A percentile compares a stretch with the other conserved stretches of the same genome.
Conservation (phyloP, 2,888 invertebrate species). For the Lepidocyrtinus sp. region DNA sequence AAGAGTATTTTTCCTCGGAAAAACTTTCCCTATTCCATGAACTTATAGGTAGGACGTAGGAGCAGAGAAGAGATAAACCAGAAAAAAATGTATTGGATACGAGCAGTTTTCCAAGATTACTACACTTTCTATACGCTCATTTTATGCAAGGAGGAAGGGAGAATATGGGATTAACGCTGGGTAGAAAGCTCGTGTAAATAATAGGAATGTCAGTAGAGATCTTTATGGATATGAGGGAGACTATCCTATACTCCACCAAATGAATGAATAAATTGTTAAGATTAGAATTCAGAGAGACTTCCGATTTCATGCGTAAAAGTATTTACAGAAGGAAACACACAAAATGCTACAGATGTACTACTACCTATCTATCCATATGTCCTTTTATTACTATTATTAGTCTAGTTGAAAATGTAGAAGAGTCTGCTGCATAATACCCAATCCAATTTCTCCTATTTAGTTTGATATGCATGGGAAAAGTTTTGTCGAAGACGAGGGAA, state of each 20-base stretch:
- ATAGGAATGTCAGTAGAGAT: conserved; percentile 14
- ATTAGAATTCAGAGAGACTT: conserved; percentile 37
- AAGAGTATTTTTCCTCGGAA: conserved; percentile 31
- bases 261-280: conserved; percentile 26
- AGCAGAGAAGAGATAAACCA: neutral
- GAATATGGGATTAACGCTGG: conserved; percentile 14
- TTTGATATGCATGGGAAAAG: conserved; percentile 62
- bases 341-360: neutral
- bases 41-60: neutral
- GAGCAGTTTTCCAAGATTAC: conserved; percentile 47
- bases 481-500: conserved; percentile 60
- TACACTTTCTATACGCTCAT: conserved; percentile 8
- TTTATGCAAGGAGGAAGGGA: conserved; percentile 20
- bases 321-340: conserved; percentile 22
- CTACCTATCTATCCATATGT: neutral
- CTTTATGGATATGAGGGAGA: conserved; percentile 8
- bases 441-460: conserved; percentile 33
- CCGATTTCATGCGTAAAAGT: neutral
- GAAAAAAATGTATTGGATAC: conserved; percentile 6
- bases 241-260: conserved; percentile 6
- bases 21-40: conserved; percentile 20
- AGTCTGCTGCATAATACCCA: neutral
- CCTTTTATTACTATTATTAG: conserved; percentile 46
- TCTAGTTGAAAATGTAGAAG: neutral
- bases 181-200: conserved; percentile 7